These are phyloP conservation scores for Vulpes lagopus DNA, from an alignment of 2,113 vertebrate species.

Conservation along the genomic window DNA sequence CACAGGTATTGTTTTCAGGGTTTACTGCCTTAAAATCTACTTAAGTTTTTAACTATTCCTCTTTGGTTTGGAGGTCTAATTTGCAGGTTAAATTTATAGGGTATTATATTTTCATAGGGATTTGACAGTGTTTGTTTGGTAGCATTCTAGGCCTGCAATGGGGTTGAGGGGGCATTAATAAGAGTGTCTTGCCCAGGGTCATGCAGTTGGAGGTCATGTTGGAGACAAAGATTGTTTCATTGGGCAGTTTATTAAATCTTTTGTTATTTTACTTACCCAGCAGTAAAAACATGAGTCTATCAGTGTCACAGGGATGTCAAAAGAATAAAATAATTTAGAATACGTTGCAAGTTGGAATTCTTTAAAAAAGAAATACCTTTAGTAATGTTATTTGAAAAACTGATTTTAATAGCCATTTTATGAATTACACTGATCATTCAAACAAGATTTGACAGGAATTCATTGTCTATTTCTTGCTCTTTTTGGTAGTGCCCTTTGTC, in stretches of 20 bases:
- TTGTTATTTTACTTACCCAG: not conserved
- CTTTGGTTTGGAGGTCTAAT: not conserved
- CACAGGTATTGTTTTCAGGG: not conserved
- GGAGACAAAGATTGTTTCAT: not conserved
- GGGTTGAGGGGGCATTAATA: not conserved
- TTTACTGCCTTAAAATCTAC: not conserved
- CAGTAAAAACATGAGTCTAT: not conserved
- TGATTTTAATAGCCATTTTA: conserved; percentile 11
- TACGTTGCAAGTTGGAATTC: conserved; percentile 5
- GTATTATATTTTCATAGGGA: not conserved
- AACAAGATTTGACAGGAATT: conserved; percentile 1
- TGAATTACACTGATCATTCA: conserved; percentile 14
- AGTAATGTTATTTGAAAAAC: conserved; percentile 34
- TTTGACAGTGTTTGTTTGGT: not conserved
- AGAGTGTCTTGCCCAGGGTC: not conserved
- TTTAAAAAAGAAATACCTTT: not conserved
- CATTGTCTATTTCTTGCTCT: not conserved
- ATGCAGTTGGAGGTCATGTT: not conserved
- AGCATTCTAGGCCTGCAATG: not conserved
- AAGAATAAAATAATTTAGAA: conserved; percentile 9
- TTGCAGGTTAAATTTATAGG: not conserved
- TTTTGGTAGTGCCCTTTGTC: not conserved
- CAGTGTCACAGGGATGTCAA: not conserved
- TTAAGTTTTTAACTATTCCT: not conserved
- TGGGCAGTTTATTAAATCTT: not conserved